These are phyloP conservation scores for Parascotia fuliginaria DNA, from an alignment of 2,888 invertebrate species.

Conservation along the genomic window DNA sequence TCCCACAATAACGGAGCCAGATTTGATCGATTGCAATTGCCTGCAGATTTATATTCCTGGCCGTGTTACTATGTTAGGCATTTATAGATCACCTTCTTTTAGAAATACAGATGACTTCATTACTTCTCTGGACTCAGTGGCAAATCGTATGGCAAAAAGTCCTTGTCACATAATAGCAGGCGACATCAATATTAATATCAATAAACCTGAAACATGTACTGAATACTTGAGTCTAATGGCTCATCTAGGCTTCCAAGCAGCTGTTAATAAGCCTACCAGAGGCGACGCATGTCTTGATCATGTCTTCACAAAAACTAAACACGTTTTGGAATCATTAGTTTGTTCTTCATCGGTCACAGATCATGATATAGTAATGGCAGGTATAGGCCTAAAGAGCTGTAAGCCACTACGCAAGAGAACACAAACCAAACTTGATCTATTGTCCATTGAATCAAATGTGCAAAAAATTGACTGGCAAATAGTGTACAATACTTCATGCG, in stretches of 20 bases:
- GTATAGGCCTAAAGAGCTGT: not conserved
- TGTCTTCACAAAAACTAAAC: not conserved
- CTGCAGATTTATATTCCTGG: not conserved
- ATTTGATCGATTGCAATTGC: not conserved
- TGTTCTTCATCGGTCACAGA: not conserved
- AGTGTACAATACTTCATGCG: not conserved
- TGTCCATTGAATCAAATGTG: not conserved
- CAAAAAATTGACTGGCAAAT: not conserved
- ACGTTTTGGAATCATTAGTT: not conserved
- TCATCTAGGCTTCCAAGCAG: not conserved
- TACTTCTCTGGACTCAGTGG: not conserved
- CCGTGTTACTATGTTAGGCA: not conserved
- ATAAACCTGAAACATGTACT: not conserved
- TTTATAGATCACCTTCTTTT: not conserved
- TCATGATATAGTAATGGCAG: not conserved
- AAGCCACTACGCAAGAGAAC: too few species aligned
- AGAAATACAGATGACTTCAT: not conserved
- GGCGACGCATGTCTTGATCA: not conserved
- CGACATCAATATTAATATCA: not conserved
- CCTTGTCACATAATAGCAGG: not conserved
- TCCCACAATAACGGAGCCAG: not conserved
- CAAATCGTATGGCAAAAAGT: not conserved
- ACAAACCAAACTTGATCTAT: not conserved
- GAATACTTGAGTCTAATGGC: not conserved
- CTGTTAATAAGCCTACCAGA: not conserved